These are phyloP conservation scores for Gadopsis bispinosus DNA, from an alignment of 2,797 vertebrate species.

Conservation along the genomic window DNA sequence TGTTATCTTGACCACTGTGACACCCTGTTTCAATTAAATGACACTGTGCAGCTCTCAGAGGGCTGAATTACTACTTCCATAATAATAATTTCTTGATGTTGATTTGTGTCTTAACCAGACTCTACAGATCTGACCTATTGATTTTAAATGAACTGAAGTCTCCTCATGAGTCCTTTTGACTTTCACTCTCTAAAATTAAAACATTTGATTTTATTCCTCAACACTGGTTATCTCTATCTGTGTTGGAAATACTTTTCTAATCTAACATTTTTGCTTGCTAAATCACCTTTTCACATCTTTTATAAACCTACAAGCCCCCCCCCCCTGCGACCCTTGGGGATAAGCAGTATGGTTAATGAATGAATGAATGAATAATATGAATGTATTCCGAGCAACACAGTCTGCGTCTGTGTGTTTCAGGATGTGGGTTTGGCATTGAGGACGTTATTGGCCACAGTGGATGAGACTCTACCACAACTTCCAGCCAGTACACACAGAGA, in stretches of 20 bases:
- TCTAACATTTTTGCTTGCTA: neutral
- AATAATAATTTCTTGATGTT: neutral
- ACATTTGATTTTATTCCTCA: neutral
- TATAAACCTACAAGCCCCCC: neutral
- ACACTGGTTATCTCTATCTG: neutral
- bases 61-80: neutral
- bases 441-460: slow-evolving; percentile 95
- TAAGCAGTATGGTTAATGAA: too few species aligned
- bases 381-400: neutral
- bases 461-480: slow-evolving; percentile 94
- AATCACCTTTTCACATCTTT: neutral
- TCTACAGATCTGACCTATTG: neutral
- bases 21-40: neutral
- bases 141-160: neutral
- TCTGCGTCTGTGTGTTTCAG: slow-evolving; percentile 74
- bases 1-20: neutral
- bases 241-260: neutral
- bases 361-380: too few species aligned
- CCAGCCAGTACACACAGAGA: slow-evolving; percentile 97
- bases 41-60: neutral
- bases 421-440: slow-evolving; percentile 96
- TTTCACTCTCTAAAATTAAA: neutral
- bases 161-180: neutral
- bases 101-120: neutral
- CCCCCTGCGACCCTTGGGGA: too few species aligned